phyloP scores from a whole-genome alignment of 1,140 invertebrate species.

The Drosophila tristis region DNA sequence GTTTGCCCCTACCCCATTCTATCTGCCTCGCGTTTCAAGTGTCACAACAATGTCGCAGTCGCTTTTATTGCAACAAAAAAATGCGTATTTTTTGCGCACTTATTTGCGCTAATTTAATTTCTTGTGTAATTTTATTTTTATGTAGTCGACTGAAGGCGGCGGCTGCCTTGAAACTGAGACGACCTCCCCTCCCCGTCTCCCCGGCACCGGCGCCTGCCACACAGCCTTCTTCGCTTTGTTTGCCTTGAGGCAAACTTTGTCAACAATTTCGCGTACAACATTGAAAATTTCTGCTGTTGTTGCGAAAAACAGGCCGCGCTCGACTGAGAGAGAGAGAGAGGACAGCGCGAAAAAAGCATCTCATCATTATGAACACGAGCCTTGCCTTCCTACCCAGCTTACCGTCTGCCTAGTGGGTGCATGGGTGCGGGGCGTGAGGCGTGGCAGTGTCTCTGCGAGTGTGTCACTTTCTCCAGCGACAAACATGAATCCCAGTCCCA shows the following conservation, averaged over 20 bases:
- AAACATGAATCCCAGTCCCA: conserved; percentile 8
- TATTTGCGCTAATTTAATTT: conserved; percentile 81
- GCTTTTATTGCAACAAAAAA: conserved; percentile 74
- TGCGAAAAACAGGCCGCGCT: conserved; percentile 60
- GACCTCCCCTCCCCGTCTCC: background rate
- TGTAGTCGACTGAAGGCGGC: conserved; percentile 65
- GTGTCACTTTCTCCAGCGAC: conserved; percentile 56
- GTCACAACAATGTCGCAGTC: conserved; percentile 73
- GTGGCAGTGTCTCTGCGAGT: conserved; percentile 44
- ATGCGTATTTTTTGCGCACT: conserved; percentile 55
- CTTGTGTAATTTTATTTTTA: conserved; percentile 82
- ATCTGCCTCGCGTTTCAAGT: conserved; percentile 47
- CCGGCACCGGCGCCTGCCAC: background rate
- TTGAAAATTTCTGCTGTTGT: conserved; percentile 72
- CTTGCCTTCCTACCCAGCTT: no score
- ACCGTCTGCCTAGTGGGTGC: background rate
- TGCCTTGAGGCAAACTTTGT: conserved; percentile 81
- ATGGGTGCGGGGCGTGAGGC: conserved; percentile 20
- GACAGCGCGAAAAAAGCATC: conserved; percentile 23
- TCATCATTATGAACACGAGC: conserved; percentile 65
- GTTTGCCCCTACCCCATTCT: conserved; percentile 11
- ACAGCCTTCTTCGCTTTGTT: conserved; percentile 45
- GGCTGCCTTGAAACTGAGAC: conserved; percentile 78
- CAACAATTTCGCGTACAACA: conserved; percentile 79
- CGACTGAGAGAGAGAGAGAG: background rate